Conservation (phyloP, 2,797 vertebrate genomes). For the Falco naumanni region DNA sequence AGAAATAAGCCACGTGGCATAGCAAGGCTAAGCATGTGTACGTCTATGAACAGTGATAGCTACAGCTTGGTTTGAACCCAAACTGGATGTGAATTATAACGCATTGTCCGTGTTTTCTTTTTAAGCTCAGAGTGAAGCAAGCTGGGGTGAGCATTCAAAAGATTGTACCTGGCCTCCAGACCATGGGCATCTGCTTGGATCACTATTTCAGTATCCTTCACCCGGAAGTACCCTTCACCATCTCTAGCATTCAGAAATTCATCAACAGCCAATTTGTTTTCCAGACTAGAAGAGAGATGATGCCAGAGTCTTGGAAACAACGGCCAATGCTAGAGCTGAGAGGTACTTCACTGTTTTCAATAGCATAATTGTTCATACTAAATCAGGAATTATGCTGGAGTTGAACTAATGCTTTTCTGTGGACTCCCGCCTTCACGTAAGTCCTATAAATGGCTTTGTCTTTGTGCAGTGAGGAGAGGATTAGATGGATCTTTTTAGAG, state of each 20-base stretch:
- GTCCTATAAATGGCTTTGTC: background rate
- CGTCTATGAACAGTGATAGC: background rate
- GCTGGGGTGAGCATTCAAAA: slow-evolving; percentile 80
- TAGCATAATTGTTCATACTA: background rate
- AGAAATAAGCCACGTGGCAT: background rate
- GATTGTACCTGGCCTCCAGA: slow-evolving; percentile 79
- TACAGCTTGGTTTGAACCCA: background rate
- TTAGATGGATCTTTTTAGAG: slow-evolving; percentile 2
- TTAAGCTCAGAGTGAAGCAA: slow-evolving; percentile 80
- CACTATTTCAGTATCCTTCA: slow-evolving; percentile 79
- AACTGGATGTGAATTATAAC: background rate
- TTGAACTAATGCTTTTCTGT: background rate
- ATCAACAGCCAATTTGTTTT: slow-evolving; percentile 85
- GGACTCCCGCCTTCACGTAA: background rate
- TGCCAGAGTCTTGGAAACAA: slow-evolving; percentile 77
- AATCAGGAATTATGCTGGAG: background rate
- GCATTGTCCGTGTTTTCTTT: background rate
- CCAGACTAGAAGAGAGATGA: slow-evolving; percentile 79
- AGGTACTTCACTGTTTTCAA: slow-evolving; percentile 58
- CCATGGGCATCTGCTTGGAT: slow-evolving; percentile 75
- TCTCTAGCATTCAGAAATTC: slow-evolving; percentile 81
- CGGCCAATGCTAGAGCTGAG: slow-evolving; percentile 78
- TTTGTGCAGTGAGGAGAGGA: background rate
- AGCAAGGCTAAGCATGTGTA: background rate
- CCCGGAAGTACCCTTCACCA: slow-evolving; percentile 79